Evolutionary conservation across 2,888 invertebrate species (phyloP).

Genomic region (Drosophila austrosaltans): DNA sequence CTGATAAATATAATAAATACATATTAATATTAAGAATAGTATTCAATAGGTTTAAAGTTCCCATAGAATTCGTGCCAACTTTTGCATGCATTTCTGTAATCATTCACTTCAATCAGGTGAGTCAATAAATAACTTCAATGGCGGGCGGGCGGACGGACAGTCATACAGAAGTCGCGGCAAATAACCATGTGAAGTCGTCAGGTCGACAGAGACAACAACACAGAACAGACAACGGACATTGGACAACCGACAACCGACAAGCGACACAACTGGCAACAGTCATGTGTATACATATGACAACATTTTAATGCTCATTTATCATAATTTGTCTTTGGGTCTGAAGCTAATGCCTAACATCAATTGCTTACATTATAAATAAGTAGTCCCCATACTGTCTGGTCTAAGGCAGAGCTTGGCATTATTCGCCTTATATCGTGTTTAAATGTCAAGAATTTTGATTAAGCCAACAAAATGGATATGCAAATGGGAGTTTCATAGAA

Average conservation of each 20-base stretch:
- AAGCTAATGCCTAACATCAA: conserved; percentile 65
- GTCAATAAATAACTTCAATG: conserved; percentile 81
- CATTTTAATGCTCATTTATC: conserved; percentile 74
- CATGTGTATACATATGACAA: conserved; percentile 72
- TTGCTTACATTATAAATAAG: conserved; percentile 35
- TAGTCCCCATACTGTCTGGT: conserved; percentile 5
- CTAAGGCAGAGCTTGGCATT: background rate
- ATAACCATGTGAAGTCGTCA: conserved; percentile 7
- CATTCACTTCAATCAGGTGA: conserved; percentile 82
- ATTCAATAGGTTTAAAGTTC: background rate
- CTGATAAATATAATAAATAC: conserved; percentile 50
- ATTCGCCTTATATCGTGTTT: conserved; percentile 1
- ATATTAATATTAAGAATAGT: background rate
- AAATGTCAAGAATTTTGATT: conserved; percentile 14
- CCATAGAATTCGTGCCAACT: conserved; percentile 4
- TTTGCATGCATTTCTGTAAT: conserved; percentile 81
- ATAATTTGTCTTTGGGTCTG: conserved; percentile 67
- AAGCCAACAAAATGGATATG: background rate
- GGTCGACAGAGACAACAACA: conserved; percentile 28
- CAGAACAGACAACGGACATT: conserved; percentile 32
- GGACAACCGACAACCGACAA: conserved; percentile 15
- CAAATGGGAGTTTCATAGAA: background rate
- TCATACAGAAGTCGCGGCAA: conserved; percentile 43
- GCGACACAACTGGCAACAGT: conserved; percentile 32
- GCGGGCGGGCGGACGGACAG: background rate